Evolutionary conservation across 2,113 vertebrate species (phyloP).

Genomic region (Lanius ludovicianus): DNA sequence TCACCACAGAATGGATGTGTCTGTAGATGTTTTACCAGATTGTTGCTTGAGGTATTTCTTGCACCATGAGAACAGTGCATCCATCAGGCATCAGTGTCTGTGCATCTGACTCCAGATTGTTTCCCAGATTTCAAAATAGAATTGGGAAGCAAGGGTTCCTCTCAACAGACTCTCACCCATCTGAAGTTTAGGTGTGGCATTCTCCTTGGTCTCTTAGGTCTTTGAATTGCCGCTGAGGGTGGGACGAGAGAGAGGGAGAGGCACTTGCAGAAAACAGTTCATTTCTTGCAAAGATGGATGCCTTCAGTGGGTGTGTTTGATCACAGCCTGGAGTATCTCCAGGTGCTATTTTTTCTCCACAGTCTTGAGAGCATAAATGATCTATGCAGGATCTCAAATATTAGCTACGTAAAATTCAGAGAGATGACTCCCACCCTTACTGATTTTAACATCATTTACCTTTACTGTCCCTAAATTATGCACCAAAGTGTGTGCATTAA

Average conservation of each 20-base stretch:
- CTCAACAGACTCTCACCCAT: neutral
- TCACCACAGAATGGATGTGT: neutral
- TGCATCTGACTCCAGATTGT: neutral
- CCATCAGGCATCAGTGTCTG: neutral
- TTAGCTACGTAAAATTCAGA: neutral
- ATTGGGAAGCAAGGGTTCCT: neutral
- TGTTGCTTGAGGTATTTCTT: neutral
- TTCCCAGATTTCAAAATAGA: neutral
- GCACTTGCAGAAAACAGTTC: neutral
- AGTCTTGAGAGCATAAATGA: neutral
- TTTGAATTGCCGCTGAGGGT: neutral
- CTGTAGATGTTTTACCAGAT: neutral
- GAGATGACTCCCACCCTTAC: neutral
- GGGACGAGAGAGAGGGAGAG: neutral
- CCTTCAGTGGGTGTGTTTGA: neutral
- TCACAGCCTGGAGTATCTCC: neutral
- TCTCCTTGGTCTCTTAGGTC: neutral
- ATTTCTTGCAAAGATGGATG: neutral
- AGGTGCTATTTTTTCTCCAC: neutral
- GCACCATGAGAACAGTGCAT: neutral
- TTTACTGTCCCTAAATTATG: neutral
- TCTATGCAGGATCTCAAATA: neutral
- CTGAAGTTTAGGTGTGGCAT: neutral
- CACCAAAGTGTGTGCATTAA: neutral
- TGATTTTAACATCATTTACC: neutral